Percentiles rank a stretch among this genome's conserved stretches.
Conservation (phyloP, 2,888 invertebrate genomes). For the Plebejus anna region DNA sequence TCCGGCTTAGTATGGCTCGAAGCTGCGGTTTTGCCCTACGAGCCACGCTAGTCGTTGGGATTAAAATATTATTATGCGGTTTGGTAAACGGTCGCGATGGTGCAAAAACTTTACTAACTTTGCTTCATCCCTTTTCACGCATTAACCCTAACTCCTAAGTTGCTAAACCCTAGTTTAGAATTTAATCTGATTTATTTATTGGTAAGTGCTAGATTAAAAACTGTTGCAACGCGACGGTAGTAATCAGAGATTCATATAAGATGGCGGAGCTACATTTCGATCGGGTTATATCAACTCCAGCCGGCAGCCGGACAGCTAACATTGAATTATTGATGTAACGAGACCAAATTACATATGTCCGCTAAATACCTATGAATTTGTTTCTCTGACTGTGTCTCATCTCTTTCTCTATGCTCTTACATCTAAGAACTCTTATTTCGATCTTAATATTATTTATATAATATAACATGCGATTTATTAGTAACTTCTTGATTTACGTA, state of each 20-base stretch:
- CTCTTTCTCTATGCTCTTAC: background rate
- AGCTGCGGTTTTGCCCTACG: slow-evolving; percentile 2
- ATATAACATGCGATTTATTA: background rate
- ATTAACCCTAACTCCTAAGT: background rate
- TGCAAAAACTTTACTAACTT: slow-evolving; percentile 4
- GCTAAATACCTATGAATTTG: background rate
- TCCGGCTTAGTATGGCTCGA: background rate
- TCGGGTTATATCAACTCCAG: no score
- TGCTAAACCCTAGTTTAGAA: background rate
- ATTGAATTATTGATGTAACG: background rate
- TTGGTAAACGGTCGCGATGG: background rate
- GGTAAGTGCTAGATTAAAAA: no score
- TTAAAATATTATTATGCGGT: slow-evolving; percentile 8
- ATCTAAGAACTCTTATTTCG: background rate
- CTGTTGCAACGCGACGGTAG: no score
- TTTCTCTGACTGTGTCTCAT: background rate
- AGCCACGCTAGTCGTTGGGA: background rate
- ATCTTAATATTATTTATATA: background rate
- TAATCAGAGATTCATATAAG: no score
- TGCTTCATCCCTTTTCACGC: background rate
- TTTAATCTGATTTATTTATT: no score
- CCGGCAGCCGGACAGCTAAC: background rate
- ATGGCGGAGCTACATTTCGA: no score
- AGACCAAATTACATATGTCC: background rate
- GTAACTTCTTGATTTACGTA: slow-evolving; percentile 3